Conservation (phyloP, 2,797 vertebrate genomes). For the Cheirogaleus major region DNA sequence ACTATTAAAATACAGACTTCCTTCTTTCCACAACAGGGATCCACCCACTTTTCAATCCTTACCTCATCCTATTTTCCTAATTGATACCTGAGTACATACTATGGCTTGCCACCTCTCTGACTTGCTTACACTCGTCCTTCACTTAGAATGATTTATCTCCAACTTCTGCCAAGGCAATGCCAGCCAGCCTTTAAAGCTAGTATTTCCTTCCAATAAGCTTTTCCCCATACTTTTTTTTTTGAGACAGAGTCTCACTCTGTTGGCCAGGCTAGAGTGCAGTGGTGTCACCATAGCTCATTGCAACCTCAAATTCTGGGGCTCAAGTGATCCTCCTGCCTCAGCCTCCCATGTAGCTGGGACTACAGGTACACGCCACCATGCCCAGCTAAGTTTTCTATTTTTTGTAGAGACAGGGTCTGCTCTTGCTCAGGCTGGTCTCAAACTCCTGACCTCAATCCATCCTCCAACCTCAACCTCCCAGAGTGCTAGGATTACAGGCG, state of each 20-base stretch:
- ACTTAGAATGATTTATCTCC: neutral
- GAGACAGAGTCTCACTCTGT: neutral
- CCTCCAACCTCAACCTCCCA: no score
- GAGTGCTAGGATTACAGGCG: no score
- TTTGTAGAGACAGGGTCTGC: no score
- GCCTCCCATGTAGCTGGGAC: no score
- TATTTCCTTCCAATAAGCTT: neutral
- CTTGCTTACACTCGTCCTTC: neutral
- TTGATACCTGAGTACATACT: neutral
- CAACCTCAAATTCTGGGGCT: no score
- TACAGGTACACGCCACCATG: no score
- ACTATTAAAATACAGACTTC: neutral
- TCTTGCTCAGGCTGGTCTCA: no score
- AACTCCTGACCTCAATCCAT: no score
- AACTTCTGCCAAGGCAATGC: neutral
- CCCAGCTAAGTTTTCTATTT: no score
- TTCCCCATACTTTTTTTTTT: neutral
- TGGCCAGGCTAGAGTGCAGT: no score
- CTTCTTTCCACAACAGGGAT: neutral
- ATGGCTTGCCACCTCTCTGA: neutral
- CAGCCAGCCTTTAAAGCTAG: neutral
- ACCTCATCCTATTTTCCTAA: neutral
- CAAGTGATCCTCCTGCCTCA: no score
- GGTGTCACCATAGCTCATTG: no score
- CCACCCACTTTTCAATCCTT: neutral